Percentiles rank a stretch among this genome's conserved stretches.
These are phyloP conservation scores for Harpalus rufipes DNA, from an alignment of 2,888 invertebrate genomes.

Conservation along the genomic window DNA sequence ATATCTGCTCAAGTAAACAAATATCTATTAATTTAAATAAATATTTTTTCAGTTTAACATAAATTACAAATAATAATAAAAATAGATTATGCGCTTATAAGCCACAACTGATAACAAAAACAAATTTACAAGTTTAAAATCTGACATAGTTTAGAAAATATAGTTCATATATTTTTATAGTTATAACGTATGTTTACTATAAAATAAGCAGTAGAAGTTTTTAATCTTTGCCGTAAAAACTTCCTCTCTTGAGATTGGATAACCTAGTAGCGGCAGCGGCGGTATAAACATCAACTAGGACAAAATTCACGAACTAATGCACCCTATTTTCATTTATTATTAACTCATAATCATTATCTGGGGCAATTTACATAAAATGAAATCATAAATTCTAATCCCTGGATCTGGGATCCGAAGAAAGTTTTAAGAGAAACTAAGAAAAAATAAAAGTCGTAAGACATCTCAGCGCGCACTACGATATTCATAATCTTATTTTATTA, in stretches of 20 bases:
- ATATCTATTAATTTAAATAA: too few species aligned
- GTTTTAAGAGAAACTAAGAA: slow-evolving; percentile 27
- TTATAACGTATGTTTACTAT: neutral
- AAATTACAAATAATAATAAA: too few species aligned
- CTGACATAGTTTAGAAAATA: neutral
- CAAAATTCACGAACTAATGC: slow-evolving; percentile 30
- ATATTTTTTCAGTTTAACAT: too few species aligned
- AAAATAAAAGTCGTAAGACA: slow-evolving; percentile 39
- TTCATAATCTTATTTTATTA: slow-evolving; percentile 66
- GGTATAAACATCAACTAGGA: slow-evolving; percentile 21
- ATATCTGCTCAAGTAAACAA: too few species aligned
- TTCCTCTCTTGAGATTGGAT: neutral
- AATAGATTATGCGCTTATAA: too few species aligned
- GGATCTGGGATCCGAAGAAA: slow-evolving; percentile 14
- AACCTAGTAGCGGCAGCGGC: neutral
- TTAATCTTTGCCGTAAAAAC: slow-evolving; percentile 14
- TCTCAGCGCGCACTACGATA: slow-evolving; percentile 47
- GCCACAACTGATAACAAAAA: too few species aligned
- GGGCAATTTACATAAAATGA: slow-evolving; percentile 39
- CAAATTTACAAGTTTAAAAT: neutral
- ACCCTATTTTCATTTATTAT: slow-evolving; percentile 16
- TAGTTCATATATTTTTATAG: neutral
- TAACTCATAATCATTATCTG: slow-evolving; percentile 41
- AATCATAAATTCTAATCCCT: slow-evolving; percentile 42
- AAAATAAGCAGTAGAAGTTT: slow-evolving; percentile 2